Conservation (phyloP, 1,140 invertebrate genomes). For the Araneus ventricosus region DNA sequence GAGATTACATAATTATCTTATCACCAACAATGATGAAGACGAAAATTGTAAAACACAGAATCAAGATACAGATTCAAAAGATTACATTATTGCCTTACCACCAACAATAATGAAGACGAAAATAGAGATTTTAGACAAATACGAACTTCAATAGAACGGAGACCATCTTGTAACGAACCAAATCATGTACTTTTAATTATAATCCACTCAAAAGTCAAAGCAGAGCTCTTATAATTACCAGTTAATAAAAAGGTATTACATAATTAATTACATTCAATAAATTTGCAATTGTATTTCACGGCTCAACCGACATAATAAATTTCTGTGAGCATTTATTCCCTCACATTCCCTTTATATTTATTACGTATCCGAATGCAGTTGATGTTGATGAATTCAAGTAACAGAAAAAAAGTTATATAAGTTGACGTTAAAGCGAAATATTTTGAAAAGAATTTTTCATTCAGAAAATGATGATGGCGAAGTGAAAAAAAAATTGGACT, state of each 20-base stretch:
- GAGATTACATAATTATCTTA: no score
- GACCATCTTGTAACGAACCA: no score
- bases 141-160: no score
- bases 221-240: neutral
- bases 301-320: neutral
- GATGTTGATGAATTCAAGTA: constrained; percentile 33
- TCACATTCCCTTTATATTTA: neutral
- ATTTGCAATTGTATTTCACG: neutral
- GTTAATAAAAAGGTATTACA: neutral
- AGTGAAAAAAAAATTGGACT: neutral
- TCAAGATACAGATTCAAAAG: no score
- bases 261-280: neutral
- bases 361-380: neutral
- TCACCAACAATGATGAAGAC: no score
- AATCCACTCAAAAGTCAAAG: neutral
- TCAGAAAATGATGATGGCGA: neutral
- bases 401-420: neutral
- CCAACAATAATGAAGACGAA: no score
- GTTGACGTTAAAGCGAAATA: constrained; percentile 23
- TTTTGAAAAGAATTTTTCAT: neutral
- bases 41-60: no score
- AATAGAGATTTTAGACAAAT: no score
- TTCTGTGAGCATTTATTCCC: neutral
- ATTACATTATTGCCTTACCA: no score
- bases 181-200: no score